These are phyloP conservation scores for Quadroppia sp. DNA, from an alignment of 2,888 invertebrate genomes.

Conservation along the genomic window DNA sequence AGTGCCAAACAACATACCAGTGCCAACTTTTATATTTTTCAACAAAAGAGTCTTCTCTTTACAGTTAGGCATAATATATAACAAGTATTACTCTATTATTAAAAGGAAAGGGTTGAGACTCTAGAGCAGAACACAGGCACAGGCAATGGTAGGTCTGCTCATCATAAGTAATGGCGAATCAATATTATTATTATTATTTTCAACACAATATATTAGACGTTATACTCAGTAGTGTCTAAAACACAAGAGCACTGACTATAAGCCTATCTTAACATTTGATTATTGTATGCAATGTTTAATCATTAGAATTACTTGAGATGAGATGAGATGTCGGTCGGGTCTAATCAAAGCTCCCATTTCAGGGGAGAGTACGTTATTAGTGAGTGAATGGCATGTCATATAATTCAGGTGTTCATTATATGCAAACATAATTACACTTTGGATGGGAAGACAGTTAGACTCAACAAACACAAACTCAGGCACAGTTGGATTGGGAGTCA, in stretches of 20 bases:
- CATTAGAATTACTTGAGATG: slow-evolving; percentile 30
- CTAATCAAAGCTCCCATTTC: slow-evolving; percentile 27
- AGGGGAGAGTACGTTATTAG: slow-evolving; percentile 25
- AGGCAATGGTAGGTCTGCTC: slow-evolving; percentile 12
- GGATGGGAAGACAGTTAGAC: slow-evolving; percentile 31
- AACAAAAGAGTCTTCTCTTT: slow-evolving; percentile 28
- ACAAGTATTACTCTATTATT: slow-evolving; percentile 38
- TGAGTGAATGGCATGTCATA: neutral
- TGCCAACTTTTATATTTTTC: slow-evolving; percentile 13
- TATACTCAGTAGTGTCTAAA: neutral
- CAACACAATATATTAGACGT: slow-evolving; percentile 16
- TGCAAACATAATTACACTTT: slow-evolving; percentile 17
- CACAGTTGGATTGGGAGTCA: neutral
- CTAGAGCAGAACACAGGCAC: neutral
- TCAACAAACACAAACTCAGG: slow-evolving; percentile 23
- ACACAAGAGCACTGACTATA: slow-evolving; percentile 11
- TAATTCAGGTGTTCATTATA: slow-evolving; percentile 36
- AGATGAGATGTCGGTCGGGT: slow-evolving; percentile 7
- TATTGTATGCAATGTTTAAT: neutral
- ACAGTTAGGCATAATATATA: slow-evolving; percentile 23
- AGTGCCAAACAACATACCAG: neutral
- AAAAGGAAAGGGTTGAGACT: slow-evolving; percentile 36
- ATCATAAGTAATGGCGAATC: slow-evolving; percentile 30
- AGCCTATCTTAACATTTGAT: neutral
- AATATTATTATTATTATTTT: slow-evolving; percentile 37